Evolutionary conservation across 1,140 invertebrate genomes (phyloP).

Genomic region (Drosophila dunni): DNA sequence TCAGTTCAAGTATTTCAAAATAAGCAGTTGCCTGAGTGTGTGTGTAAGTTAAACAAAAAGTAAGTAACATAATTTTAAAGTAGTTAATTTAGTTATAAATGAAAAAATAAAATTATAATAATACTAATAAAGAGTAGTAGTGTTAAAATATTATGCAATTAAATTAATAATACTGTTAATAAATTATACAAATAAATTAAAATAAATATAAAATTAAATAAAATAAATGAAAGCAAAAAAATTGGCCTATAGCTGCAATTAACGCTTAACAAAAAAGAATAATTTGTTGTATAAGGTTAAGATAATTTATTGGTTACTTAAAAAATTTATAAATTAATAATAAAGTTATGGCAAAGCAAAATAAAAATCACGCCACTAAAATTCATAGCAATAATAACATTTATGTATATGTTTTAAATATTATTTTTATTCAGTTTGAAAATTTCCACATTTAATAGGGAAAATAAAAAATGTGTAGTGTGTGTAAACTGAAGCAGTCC

Average conservation of each 20-base stretch:
- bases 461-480: slow-evolving; percentile 42
- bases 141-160: not conserved
- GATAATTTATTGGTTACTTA: slow-evolving; percentile 1
- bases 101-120: not conserved
- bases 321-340: not conserved
- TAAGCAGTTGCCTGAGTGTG: slow-evolving; percentile 42
- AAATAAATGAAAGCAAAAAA: not conserved
- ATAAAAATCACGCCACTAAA: not conserved
- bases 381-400: not conserved
- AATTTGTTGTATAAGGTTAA: not conserved
- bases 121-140: too few relatives aligned
- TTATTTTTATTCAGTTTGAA: slow-evolving; percentile 35
- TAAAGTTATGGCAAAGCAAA: not conserved
- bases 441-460: slow-evolving; percentile 69
- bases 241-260: not conserved
- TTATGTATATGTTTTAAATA: not conserved
- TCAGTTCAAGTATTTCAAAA: slow-evolving; percentile 12
- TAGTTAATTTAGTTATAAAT: not conserved
- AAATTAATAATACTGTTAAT: too few relatives aligned
- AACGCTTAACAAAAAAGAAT: too few relatives aligned
- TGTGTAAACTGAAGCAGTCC: not conserved
- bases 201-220: too few relatives aligned
- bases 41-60: slow-evolving; percentile 21
- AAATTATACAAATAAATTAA: too few relatives aligned
- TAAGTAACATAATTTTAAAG: not conserved